Evolutionary conservation across 2,888 invertebrate species (phyloP), one percentile per base, ranked within the genome.

Genomic region (Oegoconia quadripuncta): DNA sequence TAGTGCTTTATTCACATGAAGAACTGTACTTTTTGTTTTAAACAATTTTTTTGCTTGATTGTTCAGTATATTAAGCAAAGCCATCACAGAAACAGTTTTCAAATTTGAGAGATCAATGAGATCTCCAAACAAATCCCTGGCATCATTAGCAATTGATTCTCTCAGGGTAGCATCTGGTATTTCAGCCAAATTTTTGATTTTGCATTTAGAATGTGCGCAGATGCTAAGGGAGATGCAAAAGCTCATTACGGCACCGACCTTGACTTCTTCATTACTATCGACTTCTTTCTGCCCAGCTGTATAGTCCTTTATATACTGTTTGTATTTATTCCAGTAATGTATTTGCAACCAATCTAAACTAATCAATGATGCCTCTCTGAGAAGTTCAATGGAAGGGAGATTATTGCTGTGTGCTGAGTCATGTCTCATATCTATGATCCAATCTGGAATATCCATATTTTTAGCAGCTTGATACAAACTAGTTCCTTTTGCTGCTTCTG

Each of bases 401-500:
- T 88, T 88, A 47, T 91, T 88, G 37, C 90, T 90, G 66, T 96
- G 96, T 17, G 95, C 93, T 25, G 93, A 90, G 47, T 93, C 92
- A 67, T 96, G 95, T 36, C 96, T 88, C 35, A 96, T 69, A 48
- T 92, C 91, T 4, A 95, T 91, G 39, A 96, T 88, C 95, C 95
- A 95, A 43, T 91, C 90, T 1, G 96, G 95, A 26, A 96, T 89
- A 27, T 91, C 91, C 41, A 92, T 74, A 68, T 90, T 88, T 46
- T 86, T 87, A 0, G 92, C 93, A 20, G 91, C 90, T 56, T 86
- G 79, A 42, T 81, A 84, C 43, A 91, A 86, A 51, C 90, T 78
- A 3, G 80, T 78, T 12, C 88, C 87, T 59, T 88, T 89, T 0
- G 78, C 80, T 29, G 87, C 81, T 46, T 88, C 88, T 35, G 88